Conservation (phyloP, 1,140 invertebrate species). For the Drosophila willistoni region DNA sequence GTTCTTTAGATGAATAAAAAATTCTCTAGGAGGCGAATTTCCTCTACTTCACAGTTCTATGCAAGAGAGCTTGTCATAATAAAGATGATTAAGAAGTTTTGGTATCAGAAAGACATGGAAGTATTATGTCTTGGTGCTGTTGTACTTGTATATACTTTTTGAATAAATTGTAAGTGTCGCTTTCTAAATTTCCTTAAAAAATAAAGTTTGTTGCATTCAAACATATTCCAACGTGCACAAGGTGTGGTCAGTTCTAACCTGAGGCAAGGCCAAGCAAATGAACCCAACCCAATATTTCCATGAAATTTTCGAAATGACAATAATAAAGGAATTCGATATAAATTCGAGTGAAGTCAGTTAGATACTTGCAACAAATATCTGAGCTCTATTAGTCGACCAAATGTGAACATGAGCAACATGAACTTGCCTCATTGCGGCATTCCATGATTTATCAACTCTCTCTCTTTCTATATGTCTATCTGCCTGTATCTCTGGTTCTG, state of each 20-base stretch:
- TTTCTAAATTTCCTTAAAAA: too few relatives aligned
- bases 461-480: neutral
- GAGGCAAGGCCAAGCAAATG: neutral
- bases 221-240: neutral
- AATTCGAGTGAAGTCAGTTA: neutral
- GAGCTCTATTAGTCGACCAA: neutral
- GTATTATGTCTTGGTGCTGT: too few relatives aligned
- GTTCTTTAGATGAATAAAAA: too few relatives aligned
- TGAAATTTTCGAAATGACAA: neutral
- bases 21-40: too few relatives aligned
- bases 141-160: too few relatives aligned
- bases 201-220: too few relatives aligned
- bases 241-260: neutral
- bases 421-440: conserved; percentile 5
- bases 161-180: too few relatives aligned
- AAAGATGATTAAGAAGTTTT: too few relatives aligned
- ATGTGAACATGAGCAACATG: neutral
- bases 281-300: conserved; percentile 1
- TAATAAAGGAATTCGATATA: conserved; percentile 6
- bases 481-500: neutral
- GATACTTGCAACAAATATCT: neutral
- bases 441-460: conserved; percentile 68
- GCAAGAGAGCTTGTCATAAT: too few relatives aligned
- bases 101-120: too few relatives aligned
- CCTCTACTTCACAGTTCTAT: too few relatives aligned